Base-by-base conservation (phyloP, 2,888 invertebrate species). In the Apoda limacodes region DNA sequence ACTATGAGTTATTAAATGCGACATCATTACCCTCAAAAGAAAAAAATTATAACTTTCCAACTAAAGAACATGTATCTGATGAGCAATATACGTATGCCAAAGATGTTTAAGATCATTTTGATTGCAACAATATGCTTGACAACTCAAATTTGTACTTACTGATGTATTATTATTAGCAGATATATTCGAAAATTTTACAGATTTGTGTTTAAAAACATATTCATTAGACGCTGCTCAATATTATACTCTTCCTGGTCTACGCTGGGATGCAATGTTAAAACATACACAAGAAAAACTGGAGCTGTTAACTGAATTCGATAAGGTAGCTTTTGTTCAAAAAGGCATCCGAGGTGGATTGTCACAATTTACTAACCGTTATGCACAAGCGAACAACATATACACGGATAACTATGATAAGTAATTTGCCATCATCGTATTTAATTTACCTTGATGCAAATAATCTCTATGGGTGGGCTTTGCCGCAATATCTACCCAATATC, bases 171-270 rank as follows among this genome's bases (percentile, higher is more conserved):
- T 60, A 4, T 33, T 62, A 15, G 41, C 43, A 11, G 57, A 62
- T 31, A 35, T 57, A 10, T 56, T 60, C 38, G 55, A 61, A 50
- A 55, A 55, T 30, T 57, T 57, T 33, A 36, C 59, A 28, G 27
- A 39, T 10, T n/a, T 50, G 2, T 54, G 54, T 37, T 23, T 51
- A 5, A 21, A 25, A 9, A 42, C 45, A 4, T 57, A 55, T 34
- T 24, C 33, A 25, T 28, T 46, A 33, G 43, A 45, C 29, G 45
- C 47, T 3, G 41, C 42, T 9, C 40, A 44, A 32, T 45, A 44
- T 28, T 45, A 42, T 24, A 48, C 43, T 14, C 38, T 44, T n/a
- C 48, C 47, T 1, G 44, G 46, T 1, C 35, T 49, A 25, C 46
- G 44, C 31, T 49, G 47, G 48, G 45, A 51, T 39, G 47, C 45